Evolutionary conservation across 2,888 invertebrate species (phyloP).

Genomic region (Formica aserva): DNA sequence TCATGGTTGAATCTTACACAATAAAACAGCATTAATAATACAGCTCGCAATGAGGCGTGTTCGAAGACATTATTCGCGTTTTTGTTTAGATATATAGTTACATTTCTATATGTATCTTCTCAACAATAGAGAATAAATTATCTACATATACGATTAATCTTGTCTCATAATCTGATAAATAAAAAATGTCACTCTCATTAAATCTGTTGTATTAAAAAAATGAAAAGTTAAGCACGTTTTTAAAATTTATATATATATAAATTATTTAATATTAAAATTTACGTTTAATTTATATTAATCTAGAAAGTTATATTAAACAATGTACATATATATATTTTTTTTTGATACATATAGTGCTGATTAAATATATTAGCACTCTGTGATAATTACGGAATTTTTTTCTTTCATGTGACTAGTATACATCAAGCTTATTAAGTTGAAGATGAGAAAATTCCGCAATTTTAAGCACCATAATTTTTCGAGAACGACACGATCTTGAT

Average conservation of each 20-base stretch:
- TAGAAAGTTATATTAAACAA: conserved; percentile 5
- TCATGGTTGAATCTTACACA: conserved; percentile 73
- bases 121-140: background rate
- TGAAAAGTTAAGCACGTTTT: background rate
- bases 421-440: conserved; percentile 15
- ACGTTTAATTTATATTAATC: background rate
- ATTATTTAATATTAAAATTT: background rate
- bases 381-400: conserved; percentile 58
- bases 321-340: background rate
- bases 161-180: background rate
- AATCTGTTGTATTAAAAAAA: background rate
- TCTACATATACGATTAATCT: conserved; percentile 1
- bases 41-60: background rate
- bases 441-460: conserved; percentile 41
- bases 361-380: conserved; percentile 21
- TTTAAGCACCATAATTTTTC: conserved; percentile 53
- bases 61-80: conserved; percentile 5
- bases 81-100: background rate
- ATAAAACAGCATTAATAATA: conserved; percentile 28
- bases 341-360: background rate
- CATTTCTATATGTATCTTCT: background rate
- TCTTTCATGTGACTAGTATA: background rate
- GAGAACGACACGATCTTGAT: conserved; percentile 48
- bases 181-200: background rate
- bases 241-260: background rate